Conservation (phyloP, 2,888 invertebrate species). For the Argyresthia goedartella region DNA sequence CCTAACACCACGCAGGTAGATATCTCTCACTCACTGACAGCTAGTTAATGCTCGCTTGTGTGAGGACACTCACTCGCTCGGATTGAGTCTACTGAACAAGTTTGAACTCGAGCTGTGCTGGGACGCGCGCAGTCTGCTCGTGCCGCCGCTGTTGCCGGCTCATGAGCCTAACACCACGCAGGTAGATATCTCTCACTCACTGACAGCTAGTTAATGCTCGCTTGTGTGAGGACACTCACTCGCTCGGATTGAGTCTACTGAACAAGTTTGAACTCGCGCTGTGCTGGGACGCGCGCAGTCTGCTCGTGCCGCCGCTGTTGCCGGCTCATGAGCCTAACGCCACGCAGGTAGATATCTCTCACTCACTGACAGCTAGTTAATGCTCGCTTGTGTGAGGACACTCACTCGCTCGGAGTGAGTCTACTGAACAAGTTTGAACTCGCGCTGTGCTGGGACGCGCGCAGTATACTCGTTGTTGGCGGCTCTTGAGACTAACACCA, state of each 20-base stretch:
- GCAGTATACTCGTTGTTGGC: constrained; percentile 95
- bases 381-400: constrained; percentile 55
- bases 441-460: constrained; percentile 95
- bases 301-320: constrained; percentile 92
- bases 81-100: constrained; percentile 92
- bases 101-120: constrained; percentile 98
- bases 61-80: constrained; percentile 78
- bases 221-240: constrained; percentile 66
- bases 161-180: constrained; percentile 32
- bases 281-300: constrained; percentile 94
- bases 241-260: constrained; percentile 90
- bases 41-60: too few relatives aligned
- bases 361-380: too few relatives aligned
- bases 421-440: constrained; percentile 97
- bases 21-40: neutral
- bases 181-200: constrained; percentile 12
- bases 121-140: constrained; percentile 94
- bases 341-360: constrained; percentile 27
- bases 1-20: constrained; percentile 32
- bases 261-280: constrained; percentile 98
- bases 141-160: constrained; percentile 90
- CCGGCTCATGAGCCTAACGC: constrained; percentile 70
- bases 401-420: constrained; percentile 86
- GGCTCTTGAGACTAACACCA: constrained; percentile 44
- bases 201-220: too few relatives aligned